Base-by-base conservation (phyloP, 2,113 vertebrate genomes). In the Colius striatus region DNA sequence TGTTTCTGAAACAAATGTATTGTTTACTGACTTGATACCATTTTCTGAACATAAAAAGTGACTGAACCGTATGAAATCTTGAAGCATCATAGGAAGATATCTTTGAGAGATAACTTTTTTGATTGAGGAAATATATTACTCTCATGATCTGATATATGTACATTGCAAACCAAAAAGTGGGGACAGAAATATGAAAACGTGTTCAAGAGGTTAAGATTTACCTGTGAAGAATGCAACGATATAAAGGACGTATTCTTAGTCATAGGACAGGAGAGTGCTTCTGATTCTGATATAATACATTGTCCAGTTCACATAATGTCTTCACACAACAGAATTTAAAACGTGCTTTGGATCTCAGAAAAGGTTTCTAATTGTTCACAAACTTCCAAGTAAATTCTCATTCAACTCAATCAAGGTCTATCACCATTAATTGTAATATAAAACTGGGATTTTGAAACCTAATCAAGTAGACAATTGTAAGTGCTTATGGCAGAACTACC, bases 251-350 rank as follows among this genome's bases (percentile, higher is more conserved):
- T 75, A 1, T 47, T 87, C 34, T 48, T 57, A 19, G 8, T 67
- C 2, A 0, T 27, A 25, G 36, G n/a, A 38, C 12, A 21, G 61
- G 23, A 77, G 47, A 66, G 14, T 9, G 34, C 11, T 32, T 89
- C 11, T 0, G 2, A 23, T 32, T 89, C 11, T 0, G 2, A 23
- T 12, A 21, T 74, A 84, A 45, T 4, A 17, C 38, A 48, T 17
- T 55, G 17, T n/a, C 29, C 62, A 63, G 26, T 76, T 83, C 32
- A 53, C 10, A 36, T 68, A 16, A 21, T 50, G 6, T 38, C 14
- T 75, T 11, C 9, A 7, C 51, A 62, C 57, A 73, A 48, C 2
- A 3, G 13, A 62, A n/a, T 68, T 73, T 45, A 81, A 43, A 19
- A 20, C 3, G 4, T 5, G 3, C 18, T 84, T 72, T 79, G 62